Percentiles rank a stretch among this genome's conserved stretches.
Conservation (phyloP, 1,140 invertebrate species). For the Caenorhabditis brenneri region DNA sequence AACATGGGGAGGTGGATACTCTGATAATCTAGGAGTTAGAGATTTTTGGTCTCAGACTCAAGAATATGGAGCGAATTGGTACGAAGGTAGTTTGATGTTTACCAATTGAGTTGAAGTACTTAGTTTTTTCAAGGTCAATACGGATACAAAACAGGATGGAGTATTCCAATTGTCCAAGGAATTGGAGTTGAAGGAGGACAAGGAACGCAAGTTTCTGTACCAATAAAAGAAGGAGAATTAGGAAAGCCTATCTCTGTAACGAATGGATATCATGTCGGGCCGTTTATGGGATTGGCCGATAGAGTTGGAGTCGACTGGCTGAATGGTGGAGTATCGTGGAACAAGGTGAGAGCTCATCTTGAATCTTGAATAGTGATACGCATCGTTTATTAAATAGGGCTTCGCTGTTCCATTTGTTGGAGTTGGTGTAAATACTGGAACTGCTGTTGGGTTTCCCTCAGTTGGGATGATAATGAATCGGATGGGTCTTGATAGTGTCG, state of each 20-base stretch:
- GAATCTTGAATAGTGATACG: too few relatives aligned
- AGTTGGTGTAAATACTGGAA: constrained; percentile 56
- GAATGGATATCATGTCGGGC: constrained; percentile 61
- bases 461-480: constrained; percentile 55
- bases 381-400: too few relatives aligned
- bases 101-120: background rate
- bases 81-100: constrained; percentile 44
- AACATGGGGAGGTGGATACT: constrained; percentile 60
- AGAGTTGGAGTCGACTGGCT: constrained; percentile 60
- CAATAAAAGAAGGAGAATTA: constrained; percentile 59
- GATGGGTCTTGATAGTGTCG: constrained; percentile 51
- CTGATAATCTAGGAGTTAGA: constrained; percentile 58
- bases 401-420: constrained; percentile 57
- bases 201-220: constrained; percentile 56
- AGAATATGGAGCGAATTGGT: constrained; percentile 62
- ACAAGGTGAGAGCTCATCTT: constrained; percentile 35
- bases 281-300: constrained; percentile 58
- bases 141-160: constrained; percentile 61
- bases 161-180: constrained; percentile 56
- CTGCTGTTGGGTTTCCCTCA: constrained; percentile 55
- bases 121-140: constrained; percentile 48
- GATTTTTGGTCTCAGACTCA: constrained; percentile 58
- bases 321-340: constrained; percentile 56
- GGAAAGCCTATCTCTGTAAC: constrained; percentile 58
- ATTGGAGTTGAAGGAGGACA: constrained; percentile 59